These are phyloP conservation scores for Brachionus angularis DNA, from an alignment of 1,140 invertebrate species.

Conservation along the genomic window DNA sequence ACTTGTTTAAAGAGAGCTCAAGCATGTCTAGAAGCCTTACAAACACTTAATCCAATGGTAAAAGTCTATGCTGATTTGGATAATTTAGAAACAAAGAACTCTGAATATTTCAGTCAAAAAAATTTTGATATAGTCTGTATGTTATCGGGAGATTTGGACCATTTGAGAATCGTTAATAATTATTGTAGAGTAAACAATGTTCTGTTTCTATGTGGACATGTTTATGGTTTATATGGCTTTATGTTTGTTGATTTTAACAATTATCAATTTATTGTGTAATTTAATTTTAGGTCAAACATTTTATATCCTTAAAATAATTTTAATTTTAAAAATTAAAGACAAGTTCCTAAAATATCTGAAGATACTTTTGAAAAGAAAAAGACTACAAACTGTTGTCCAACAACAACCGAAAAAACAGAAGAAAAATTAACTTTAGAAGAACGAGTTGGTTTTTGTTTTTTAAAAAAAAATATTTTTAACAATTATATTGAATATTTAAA, in stretches of 20 bases:
- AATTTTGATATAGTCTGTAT: constrained; percentile 80
- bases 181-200: constrained; percentile 73
- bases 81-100: constrained; percentile 63
- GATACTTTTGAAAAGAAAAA: constrained; percentile 29
- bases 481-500: not conserved
- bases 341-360: constrained; percentile 24
- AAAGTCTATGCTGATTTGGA: constrained; percentile 69
- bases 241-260: constrained; percentile 80
- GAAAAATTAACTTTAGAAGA: constrained; percentile 12
- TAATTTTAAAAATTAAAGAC: not conserved
- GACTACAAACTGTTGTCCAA: not conserved
- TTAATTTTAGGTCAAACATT: constrained; percentile 54
- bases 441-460: not conserved
- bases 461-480: not conserved
- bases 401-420: not conserved
- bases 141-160: constrained; percentile 67
- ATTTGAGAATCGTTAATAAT: constrained; percentile 71
- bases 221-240: constrained; percentile 88
- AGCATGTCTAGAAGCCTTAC: constrained; percentile 70
- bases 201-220: constrained; percentile 81
- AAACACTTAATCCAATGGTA: constrained; percentile 87
- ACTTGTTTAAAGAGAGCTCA: constrained; percentile 70
- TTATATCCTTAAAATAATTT: not conserved
- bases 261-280: constrained; percentile 81
- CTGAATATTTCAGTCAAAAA: constrained; percentile 66